Evolutionary conservation across 1,140 invertebrate species (phyloP).

Genomic region (Drosophila chauvacae): DNA sequence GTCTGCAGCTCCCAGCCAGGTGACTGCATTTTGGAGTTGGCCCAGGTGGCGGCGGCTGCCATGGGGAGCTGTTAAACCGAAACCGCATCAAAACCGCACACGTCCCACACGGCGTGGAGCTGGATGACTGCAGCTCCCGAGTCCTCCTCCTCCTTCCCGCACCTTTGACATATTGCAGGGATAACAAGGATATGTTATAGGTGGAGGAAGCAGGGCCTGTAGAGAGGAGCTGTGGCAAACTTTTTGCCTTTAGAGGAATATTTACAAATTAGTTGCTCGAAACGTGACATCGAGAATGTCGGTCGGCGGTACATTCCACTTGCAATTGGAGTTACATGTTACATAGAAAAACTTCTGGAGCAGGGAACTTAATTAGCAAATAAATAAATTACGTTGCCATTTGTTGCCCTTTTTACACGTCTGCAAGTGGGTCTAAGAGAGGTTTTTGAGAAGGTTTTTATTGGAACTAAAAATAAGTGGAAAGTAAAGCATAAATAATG

Average conservation of each 20-base stretch:
- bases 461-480: no score
- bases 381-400: slow-evolving; percentile 74
- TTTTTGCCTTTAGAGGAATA: slow-evolving; percentile 63
- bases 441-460: not conserved
- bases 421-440: not conserved
- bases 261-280: slow-evolving; percentile 81
- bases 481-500: not conserved
- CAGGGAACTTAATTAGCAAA: slow-evolving; percentile 77
- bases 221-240: slow-evolving; percentile 37
- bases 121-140: slow-evolving; percentile 13
- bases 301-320: slow-evolving; percentile 25
- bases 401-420: slow-evolving; percentile 41
- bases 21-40: slow-evolving; percentile 55
- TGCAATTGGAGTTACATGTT: slow-evolving; percentile 36
- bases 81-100: slow-evolving; percentile 76
- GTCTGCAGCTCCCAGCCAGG: not conserved
- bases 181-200: slow-evolving; percentile 3
- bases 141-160: slow-evolving; percentile 5
- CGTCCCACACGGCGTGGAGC: slow-evolving; percentile 74
- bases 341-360: slow-evolving; percentile 48
- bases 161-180: slow-evolving; percentile 75
- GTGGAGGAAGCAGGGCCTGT: not conserved
- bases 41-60: slow-evolving; percentile 33
- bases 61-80: slow-evolving; percentile 70
- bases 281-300: slow-evolving; percentile 72